Conservation (phyloP, 1,140 invertebrate species). For the Leucophenga varia region DNA sequence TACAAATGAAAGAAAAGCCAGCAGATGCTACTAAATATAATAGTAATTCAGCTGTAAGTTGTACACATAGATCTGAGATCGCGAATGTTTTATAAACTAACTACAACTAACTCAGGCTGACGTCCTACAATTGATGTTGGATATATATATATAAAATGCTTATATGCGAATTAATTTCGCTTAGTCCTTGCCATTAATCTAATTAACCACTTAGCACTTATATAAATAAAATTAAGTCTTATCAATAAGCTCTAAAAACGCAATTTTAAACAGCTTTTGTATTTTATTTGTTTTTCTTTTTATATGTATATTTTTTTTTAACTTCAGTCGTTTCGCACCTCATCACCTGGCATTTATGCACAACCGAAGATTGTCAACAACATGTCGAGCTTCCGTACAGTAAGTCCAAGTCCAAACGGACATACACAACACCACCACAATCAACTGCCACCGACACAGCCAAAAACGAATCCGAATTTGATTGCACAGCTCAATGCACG, state of each 20-base stretch:
- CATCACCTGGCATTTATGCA: slow-evolving; percentile 53
- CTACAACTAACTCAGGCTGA: slow-evolving; percentile 13
- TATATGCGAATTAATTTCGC: too few species aligned
- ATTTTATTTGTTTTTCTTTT: slow-evolving; percentile 19
- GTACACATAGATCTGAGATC: slow-evolving; percentile 11
- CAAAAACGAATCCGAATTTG: slow-evolving; percentile 52
- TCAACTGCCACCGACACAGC: slow-evolving; percentile 45
- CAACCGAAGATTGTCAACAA: slow-evolving; percentile 50
- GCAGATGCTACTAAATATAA: slow-evolving; percentile 7
- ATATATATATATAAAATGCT: too few species aligned
- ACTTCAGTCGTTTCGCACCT: slow-evolving; percentile 51
- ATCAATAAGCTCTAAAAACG: too few species aligned
- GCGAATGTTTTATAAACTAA: slow-evolving; percentile 27
- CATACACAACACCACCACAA: slow-evolving; percentile 20
- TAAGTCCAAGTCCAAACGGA: slow-evolving; percentile 44
- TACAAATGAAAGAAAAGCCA: slow-evolving; percentile 12
- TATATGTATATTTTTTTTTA: too few species aligned
- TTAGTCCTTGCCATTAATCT: too few species aligned
- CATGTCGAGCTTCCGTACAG: slow-evolving; percentile 54
- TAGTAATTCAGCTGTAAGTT: slow-evolving; percentile 39
- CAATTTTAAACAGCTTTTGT: slow-evolving; percentile 33
- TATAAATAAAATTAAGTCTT: too few species aligned
- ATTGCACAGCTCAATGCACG: slow-evolving; percentile 55
- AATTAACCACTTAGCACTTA: too few species aligned
- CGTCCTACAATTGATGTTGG: too few species aligned